Evolutionary conservation across 2,797 vertebrate genomes (phyloP), one percentile per base, ranked within the genome.

Genomic region (Tauraco hartlaubi): DNA sequence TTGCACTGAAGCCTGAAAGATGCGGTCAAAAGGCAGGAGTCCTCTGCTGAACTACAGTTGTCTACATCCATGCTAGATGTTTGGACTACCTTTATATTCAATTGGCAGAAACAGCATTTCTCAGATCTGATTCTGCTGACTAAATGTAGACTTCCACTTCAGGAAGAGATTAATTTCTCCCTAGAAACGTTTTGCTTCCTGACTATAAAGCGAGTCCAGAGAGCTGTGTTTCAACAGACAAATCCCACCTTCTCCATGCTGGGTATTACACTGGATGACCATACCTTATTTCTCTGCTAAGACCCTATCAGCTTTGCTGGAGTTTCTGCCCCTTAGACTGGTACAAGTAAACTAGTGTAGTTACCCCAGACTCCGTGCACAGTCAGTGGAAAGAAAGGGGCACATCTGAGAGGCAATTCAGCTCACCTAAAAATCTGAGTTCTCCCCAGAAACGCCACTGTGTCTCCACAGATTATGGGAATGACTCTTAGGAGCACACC

Each of bases 151-250:
- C 77, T 95, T 88, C 69, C 43, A 86, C 79, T 88, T 76, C 80
- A 85, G 74, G 78, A 96, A 94, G 68, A 83, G 56, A 77, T 46
- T 0, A 93, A 88, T 39, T 74, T 61, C 82, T 95, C 85, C 79
- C 83, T 49, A 81, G 92, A 96, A 95, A 66, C 29, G 18, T 84
- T 93, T 66, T 90, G 82, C 62, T 92, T 95, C 82, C 93, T 94
- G 76, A 64, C 44, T 69, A 59, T 12, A 69, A 84, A 78, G n/a
- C 28, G 73, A 93, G 12, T 35, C 21, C 62, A 75, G 39, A 84
- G n/a, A 88, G 37, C 14, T 81, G 73, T 8, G 3, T 69, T 86
- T 94, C 79, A 84, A 25, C 13, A 74, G 37, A 62, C 5, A 67
- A 59, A 88, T 73, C 66, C 51, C 48, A 88, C 61, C 72, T 64